A percentile compares a stretch with the other conserved stretches of the same genome.
phyloP scores from a whole-genome alignment of 2,888 invertebrate species.

The Thera britannica region DNA sequence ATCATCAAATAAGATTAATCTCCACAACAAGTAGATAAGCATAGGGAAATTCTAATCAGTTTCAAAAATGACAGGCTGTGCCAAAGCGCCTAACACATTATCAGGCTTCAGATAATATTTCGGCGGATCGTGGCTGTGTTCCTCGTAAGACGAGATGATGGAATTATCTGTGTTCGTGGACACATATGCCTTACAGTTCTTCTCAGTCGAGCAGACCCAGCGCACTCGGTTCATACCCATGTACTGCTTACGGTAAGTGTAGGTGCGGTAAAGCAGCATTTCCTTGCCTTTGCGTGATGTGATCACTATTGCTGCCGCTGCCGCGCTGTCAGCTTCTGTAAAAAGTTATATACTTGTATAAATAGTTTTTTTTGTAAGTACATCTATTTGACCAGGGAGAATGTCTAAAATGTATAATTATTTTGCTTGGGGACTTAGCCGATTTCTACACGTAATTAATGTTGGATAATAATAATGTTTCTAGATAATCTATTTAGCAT shows the following conservation, averaged over 20 bases:
- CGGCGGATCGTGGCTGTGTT: conserved; percentile 72
- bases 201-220: conserved; percentile 76
- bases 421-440: no score
- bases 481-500: no score
- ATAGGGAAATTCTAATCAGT: conserved; percentile 42
- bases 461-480: no score
- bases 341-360: background rate
- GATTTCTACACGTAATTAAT: no score
- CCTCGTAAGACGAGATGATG: conserved; percentile 63
- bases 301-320: conserved; percentile 61
- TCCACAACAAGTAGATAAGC: background rate
- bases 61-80: conserved; percentile 59
- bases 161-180: conserved; percentile 65
- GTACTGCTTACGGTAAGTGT: conserved; percentile 75
- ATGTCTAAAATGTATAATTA: no score
- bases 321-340: conserved; percentile 3
- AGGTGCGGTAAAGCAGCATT: conserved; percentile 70
- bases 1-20: background rate
- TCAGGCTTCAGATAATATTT: conserved; percentile 74
- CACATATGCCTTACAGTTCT: conserved; percentile 71
- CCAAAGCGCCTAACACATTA: conserved; percentile 65
- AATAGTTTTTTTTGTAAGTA: no score
- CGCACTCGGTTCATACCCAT: conserved; percentile 55
- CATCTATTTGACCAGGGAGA: no score
- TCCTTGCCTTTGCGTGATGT: conserved; percentile 77